A percentile compares a stretch with the other conserved stretches of the same genome.
Evolutionary conservation across 1,140 invertebrate genomes (phyloP).

Genomic region (Anastatus disparis): DNA sequence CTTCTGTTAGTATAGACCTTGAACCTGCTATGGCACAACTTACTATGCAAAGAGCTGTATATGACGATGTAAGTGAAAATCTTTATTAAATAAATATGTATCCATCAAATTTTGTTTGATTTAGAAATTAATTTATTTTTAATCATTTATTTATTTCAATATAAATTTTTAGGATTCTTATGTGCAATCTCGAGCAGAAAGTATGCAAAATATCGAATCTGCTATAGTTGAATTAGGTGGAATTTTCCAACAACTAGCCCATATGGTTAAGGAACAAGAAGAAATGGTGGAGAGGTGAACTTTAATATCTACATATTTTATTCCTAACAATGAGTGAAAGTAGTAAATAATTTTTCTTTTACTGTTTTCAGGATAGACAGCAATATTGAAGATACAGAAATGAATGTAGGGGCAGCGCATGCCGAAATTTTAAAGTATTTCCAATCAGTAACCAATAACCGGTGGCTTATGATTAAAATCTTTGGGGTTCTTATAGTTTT

Average conservation of each 20-base stretch:
- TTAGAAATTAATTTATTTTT: not conserved
- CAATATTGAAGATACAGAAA: constrained; percentile 94
- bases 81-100: not conserved
- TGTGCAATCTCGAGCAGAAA: constrained; percentile 91
- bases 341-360: not conserved
- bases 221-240: constrained; percentile 99
- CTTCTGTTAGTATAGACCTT: constrained; percentile 78
- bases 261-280: constrained; percentile 99
- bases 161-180: constrained; percentile 78
- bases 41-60: constrained; percentile 74
- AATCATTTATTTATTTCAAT: constrained; percentile 26
- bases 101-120: not conserved
- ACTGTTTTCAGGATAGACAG: constrained; percentile 86
- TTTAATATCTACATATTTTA: not conserved
- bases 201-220: constrained; percentile 99
- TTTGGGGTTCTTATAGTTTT: constrained; percentile 99
- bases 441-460: constrained; percentile 95
- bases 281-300: constrained; percentile 92
- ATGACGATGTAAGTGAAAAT: constrained; percentile 75
- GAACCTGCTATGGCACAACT: constrained; percentile 69
- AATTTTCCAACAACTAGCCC: constrained; percentile 97
- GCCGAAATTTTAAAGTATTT: constrained; percentile 98
- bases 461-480: constrained; percentile 99
- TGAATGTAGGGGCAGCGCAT: constrained; percentile 98
- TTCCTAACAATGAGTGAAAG: not conserved